These are phyloP conservation scores for Bradysia coprophila DNA, from an alignment of 1,140 invertebrate genomes.

Conservation along the genomic window DNA sequence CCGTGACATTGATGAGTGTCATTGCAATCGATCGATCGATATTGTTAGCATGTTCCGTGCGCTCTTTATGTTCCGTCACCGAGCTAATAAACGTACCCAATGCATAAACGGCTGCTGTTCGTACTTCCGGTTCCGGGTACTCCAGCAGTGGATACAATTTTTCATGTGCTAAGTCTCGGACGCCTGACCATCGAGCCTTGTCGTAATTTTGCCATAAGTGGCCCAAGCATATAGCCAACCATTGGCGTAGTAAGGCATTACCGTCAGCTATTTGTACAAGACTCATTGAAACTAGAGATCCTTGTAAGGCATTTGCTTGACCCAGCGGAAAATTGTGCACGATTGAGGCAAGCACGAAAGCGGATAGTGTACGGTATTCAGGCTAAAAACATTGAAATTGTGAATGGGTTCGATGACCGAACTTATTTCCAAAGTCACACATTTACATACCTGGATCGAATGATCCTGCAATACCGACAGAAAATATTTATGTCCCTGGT, in stretches of 20 bases:
- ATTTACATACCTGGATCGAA: conserved; percentile 48
- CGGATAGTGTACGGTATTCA: conserved; percentile 73
- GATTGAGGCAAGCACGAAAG: conserved; percentile 81
- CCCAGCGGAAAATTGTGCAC: conserved; percentile 76
- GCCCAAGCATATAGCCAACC: conserved; percentile 75
- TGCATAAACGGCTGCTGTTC: conserved; percentile 80
- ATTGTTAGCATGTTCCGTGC: conserved; percentile 81
- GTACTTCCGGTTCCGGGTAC: conserved; percentile 72
- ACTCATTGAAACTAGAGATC: conserved; percentile 74
- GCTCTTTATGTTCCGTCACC: conserved; percentile 33
- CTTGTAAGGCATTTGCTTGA: conserved; percentile 72
- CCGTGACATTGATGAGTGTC: conserved; percentile 57
- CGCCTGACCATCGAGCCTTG: conserved; percentile 86
- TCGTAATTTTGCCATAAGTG: conserved; percentile 87
- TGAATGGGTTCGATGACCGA: background rate
- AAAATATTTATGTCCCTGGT: conserved; percentile 80
- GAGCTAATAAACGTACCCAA: conserved; percentile 84
- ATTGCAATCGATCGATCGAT: conserved; percentile 84
- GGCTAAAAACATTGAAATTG: no score
- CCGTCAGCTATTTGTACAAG: conserved; percentile 52
- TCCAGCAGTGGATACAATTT: conserved; percentile 66
- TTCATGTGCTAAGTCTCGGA: conserved; percentile 88
- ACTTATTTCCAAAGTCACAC: conserved; percentile 3
- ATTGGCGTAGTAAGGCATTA: conserved; percentile 58
- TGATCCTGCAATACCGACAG: conserved; percentile 72